A percentile compares a stretch with the other conserved stretches of the same genome.
Conservation (phyloP, 1,140 invertebrate species). For the Papilio polyxenes region DNA sequence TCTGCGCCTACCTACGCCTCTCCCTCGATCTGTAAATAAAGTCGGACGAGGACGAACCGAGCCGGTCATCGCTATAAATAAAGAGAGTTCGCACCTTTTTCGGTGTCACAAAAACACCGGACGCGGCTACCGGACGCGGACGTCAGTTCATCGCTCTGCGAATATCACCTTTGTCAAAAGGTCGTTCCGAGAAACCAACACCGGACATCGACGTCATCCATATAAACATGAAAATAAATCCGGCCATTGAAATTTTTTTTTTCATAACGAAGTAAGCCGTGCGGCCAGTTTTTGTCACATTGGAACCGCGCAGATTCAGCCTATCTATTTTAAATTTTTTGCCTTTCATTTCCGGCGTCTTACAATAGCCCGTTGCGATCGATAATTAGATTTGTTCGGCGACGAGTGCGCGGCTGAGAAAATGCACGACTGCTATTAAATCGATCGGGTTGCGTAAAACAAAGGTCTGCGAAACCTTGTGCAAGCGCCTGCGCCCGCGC, state of each 20-base stretch:
- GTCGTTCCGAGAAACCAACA: conserved; percentile 61
- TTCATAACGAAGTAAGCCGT: conserved; percentile 16
- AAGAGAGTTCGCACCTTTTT: conserved; percentile 77
- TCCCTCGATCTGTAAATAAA: conserved; percentile 65
- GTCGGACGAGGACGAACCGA: conserved; percentile 53
- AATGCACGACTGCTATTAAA: conserved; percentile 76
- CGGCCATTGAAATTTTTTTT: conserved; percentile 45
- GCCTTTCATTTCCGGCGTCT: conserved; percentile 42
- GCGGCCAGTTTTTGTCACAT: conserved; percentile 50
- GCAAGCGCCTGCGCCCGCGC: conserved; percentile 76
- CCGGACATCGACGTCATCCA: conserved; percentile 66
- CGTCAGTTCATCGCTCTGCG: conserved; percentile 64
- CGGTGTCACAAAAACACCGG: conserved; percentile 76
- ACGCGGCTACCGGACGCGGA: conserved; percentile 73
- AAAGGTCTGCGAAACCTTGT: conserved; percentile 80
- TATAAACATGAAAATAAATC: conserved; percentile 60
- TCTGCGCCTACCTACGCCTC: conserved; percentile 60
- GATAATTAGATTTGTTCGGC: conserved; percentile 56
- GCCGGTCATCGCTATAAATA: conserved; percentile 75
- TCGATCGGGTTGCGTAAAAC: conserved; percentile 80
- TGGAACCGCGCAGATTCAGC: conserved; percentile 51
- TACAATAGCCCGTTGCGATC: conserved; percentile 45
- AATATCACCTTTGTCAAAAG: conserved; percentile 59
- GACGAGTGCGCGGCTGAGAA: conserved; percentile 67
- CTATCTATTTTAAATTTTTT: conserved; percentile 41